Evolutionary conservation across 2,888 invertebrate species (phyloP).

Genomic region (Galerucella calmariensis): DNA sequence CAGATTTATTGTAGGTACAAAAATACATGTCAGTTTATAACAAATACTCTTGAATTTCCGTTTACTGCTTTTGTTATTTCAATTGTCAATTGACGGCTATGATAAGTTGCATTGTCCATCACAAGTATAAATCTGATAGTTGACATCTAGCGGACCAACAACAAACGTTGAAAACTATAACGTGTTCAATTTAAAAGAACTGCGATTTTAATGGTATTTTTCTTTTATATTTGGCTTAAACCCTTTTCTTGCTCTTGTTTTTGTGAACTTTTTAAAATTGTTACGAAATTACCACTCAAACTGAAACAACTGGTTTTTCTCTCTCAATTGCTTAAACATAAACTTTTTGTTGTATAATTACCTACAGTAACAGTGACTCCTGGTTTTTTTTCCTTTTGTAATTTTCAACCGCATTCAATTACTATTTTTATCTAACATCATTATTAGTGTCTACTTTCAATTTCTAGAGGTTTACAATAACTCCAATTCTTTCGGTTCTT

Average conservation of each 20-base stretch:
- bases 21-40: too few relatives aligned
- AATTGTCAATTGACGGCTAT: too few relatives aligned
- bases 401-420: background rate
- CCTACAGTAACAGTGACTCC: background rate
- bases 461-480: conserved; percentile 19
- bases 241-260: background rate
- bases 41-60: too few relatives aligned
- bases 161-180: too few relatives aligned
- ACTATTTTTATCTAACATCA: background rate
- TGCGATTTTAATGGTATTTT: background rate
- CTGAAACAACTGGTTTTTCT: background rate
- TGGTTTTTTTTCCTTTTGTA: background rate
- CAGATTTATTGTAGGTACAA: too few relatives aligned
- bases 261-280: background rate
- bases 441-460: conserved; percentile 12
- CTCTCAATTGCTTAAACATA: background rate
- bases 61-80: too few relatives aligned
- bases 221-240: background rate
- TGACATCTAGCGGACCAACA: too few relatives aligned
- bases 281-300: background rate
- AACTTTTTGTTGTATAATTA: background rate
- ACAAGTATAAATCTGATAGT: too few relatives aligned
- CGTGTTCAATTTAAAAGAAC: too few relatives aligned
- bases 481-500: conserved; percentile 11
- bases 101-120: too few relatives aligned